These are phyloP conservation scores for Acanthochromis polyacanthus DNA, from an alignment of 2,113 vertebrate species.

Conservation along the genomic window DNA sequence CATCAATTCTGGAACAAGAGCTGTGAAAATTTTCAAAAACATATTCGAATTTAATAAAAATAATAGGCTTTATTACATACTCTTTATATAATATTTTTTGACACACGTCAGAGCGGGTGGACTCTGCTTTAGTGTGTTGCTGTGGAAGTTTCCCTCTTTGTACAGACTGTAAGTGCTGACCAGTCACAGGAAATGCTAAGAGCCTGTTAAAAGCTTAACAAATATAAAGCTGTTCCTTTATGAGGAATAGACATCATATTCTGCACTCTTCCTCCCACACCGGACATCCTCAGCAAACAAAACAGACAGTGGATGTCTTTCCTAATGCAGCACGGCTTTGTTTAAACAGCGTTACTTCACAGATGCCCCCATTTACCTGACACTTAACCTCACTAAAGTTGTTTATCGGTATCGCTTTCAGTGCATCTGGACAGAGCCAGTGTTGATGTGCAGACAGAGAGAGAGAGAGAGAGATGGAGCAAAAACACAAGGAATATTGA, in stretches of 20 bases:
- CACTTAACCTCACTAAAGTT: slow-evolving; percentile 41
- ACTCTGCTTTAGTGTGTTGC: slow-evolving; percentile 30
- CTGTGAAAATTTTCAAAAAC: neutral
- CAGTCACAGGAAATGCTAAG: slow-evolving; percentile 66
- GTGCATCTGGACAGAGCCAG: slow-evolving; percentile 21
- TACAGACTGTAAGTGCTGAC: slow-evolving; percentile 23
- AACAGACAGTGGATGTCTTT: slow-evolving; percentile 58
- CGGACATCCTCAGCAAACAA: slow-evolving; percentile 83
- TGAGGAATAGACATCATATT: slow-evolving; percentile 64
- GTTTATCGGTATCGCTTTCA: slow-evolving; percentile 60
- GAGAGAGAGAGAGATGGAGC: neutral
- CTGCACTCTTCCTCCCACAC: slow-evolving; percentile 51
- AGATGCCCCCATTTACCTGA: slow-evolving; percentile 53
- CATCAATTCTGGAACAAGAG: neutral
- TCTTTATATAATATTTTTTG: too few species aligned
- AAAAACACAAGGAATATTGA: neutral
- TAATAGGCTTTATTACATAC: too few species aligned
- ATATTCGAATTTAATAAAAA: too few species aligned
- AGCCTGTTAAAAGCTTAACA: slow-evolving; percentile 83
- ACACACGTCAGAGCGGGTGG: neutral
- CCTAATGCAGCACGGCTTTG: slow-evolving; percentile 69
- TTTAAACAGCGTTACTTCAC: slow-evolving; percentile 67
- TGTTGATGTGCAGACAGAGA: too few species aligned
- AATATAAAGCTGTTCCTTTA: slow-evolving; percentile 76
- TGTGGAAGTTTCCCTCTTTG: slow-evolving; percentile 37